phyloP scores from a whole-genome alignment of 2,113 vertebrate species.

The Rostratula benghalensis region DNA sequence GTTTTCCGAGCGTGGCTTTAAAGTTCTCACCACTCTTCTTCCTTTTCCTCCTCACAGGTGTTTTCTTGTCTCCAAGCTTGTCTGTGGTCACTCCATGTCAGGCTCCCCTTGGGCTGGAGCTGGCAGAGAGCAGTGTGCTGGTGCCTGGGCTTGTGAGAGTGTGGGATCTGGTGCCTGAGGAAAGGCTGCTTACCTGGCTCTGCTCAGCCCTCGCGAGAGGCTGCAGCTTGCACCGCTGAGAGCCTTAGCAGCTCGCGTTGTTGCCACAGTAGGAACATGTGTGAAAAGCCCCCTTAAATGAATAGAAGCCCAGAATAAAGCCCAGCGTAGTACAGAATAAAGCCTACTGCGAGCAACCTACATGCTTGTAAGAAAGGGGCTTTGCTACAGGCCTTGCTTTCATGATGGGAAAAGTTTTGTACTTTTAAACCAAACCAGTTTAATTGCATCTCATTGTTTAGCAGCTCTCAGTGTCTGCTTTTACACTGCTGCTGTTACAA shows the following conservation, averaged over 20 bases:
- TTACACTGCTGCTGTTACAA: not conserved
- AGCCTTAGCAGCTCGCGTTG: not conserved
- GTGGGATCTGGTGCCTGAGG: not conserved
- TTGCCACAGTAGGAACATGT: not conserved
- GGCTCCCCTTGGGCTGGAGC: not conserved
- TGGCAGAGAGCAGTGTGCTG: not conserved
- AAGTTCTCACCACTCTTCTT: not conserved
- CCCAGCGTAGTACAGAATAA: not conserved
- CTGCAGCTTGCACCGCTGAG: not conserved
- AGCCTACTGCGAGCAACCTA: not conserved
- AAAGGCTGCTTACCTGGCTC: not conserved
- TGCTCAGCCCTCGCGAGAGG: rapidly evolving
- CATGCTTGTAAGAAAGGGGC: not conserved
- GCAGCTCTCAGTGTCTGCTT: not conserved
- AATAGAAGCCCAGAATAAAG: not conserved
- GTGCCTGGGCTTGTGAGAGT: not conserved
- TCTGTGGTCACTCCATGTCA: not conserved
- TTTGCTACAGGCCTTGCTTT: not conserved
- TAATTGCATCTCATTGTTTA: not conserved
- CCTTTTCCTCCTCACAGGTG: not conserved
- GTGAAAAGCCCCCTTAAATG: not conserved
- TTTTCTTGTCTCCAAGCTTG: not conserved
- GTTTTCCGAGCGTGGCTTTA: rapidly evolving
- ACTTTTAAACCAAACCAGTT: not conserved
- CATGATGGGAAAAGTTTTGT: not conserved